Percentiles rank a stretch among this genome's conserved stretches.
Conservation (phyloP, 1,140 invertebrate species). For the Formica selysi region DNA sequence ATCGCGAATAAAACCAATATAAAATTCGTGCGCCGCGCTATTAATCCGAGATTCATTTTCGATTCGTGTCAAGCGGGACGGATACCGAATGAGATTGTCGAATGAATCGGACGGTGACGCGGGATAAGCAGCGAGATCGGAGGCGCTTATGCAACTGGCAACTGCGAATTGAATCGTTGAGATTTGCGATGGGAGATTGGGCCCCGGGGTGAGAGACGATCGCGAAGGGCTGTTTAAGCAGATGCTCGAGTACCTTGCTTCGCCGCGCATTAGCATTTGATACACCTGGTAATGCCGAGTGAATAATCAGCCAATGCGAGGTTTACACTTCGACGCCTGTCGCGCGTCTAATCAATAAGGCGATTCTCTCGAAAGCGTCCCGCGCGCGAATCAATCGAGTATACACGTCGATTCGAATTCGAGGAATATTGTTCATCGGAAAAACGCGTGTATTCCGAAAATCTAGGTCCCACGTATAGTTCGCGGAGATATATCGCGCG, state of each 20-base stretch:
- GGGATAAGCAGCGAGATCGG: neutral
- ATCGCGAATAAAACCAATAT: neutral
- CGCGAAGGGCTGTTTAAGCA: constrained; percentile 23
- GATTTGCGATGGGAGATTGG: constrained; percentile 44
- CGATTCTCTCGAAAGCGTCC: constrained; percentile 34
- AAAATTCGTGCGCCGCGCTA: neutral
- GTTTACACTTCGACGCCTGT: constrained; percentile 52
- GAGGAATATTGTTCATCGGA: constrained; percentile 16
- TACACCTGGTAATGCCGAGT: constrained; percentile 56
- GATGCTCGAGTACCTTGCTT: constrained; percentile 50
- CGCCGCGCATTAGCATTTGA: constrained; percentile 46
- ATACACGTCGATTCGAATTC: neutral
- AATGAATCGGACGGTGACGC: constrained; percentile 16
- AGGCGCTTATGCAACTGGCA: constrained; percentile 8
- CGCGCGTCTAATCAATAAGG: constrained; percentile 40
- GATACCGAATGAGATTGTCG: neutral
- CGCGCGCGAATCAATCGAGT: constrained; percentile 2
- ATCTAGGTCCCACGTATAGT: constrained; percentile 16
- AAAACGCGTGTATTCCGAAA: neutral
- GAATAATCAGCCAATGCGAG: constrained; percentile 67
- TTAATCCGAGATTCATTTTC: constrained; percentile 15
- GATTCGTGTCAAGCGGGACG: neutral
- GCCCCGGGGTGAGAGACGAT: constrained; percentile 1
- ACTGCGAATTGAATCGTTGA: constrained; percentile 47
- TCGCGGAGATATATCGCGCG: neutral